Evolutionary conservation across 2,888 invertebrate genomes (phyloP), one percentile per base, ranked within the genome.

Genomic region (Andrena haemorrhoa): DNA sequence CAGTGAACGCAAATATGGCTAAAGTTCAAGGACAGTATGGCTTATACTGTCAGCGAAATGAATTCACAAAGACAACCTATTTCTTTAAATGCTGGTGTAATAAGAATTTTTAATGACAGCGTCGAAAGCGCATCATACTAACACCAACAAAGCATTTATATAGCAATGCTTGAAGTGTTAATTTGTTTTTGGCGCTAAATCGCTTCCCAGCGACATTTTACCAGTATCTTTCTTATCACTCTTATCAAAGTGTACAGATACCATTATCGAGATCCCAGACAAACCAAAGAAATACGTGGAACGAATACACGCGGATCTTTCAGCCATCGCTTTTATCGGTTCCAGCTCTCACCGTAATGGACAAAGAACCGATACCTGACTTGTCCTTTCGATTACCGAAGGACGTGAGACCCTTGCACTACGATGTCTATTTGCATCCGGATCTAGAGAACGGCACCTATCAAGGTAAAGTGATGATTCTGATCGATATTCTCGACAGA

Each of bases 371-470:
- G 12, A 83, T 93, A 23, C 82, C 93, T 0, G 92, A 94, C 56
- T 79, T 94, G 60, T 90, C 92, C 20, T 95, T 94, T 84, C 95
- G 97, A 58, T 93, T 97, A 66, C 95, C 96, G 0, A 92, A 94
- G 8, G 94, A 95, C 65, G 94, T 96, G 0, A 93, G 93, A 20
- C 97, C 97, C 0, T 83, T 95, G 2, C 95, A 95, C 77, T 97
- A 97, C 90, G 95, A 96, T 73, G 92, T 97, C 5, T 95, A 94
- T 20, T 93, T 97, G 71, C 94, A 95, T 74, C 97, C 97, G 0
- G 94, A 96, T 90, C 94, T 97, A 66, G 93, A 94, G 16, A 93
- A 93, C n/a, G 96, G 95, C 49, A 94, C 94, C 0, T 97, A 95
- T 89, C 91, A 92, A 12, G 97, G 97, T 16, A 94, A 94, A 64